These are phyloP conservation scores for Ramphastos sulfuratus DNA, from an alignment of 2,113 vertebrate genomes.

Conservation along the genomic window DNA sequence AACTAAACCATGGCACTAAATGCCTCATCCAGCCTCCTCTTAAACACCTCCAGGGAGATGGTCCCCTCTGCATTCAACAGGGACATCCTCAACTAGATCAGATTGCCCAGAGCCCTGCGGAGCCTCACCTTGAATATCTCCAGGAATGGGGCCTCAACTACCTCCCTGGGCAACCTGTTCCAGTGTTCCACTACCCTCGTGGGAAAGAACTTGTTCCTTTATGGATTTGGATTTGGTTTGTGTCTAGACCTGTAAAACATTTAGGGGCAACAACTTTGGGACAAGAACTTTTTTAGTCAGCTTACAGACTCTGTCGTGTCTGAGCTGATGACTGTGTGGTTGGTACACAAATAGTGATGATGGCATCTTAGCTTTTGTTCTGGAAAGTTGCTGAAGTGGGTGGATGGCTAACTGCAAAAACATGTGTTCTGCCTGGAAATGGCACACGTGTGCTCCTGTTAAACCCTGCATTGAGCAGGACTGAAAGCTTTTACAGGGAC, in stretches of 20 bases:
- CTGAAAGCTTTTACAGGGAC: not conserved
- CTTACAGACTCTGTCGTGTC: not conserved
- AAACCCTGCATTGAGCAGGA: not conserved
- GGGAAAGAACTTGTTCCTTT: no score
- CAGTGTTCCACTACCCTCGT: no score
- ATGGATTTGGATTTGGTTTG: not conserved
- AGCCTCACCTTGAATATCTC: no score
- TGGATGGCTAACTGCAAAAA: not conserved
- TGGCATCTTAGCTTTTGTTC: not conserved
- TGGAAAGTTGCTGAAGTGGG: not conserved
- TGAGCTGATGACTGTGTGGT: not conserved
- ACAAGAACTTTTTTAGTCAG: not conserved
- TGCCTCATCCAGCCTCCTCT: no score
- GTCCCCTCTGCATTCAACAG: no score
- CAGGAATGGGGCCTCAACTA: no score
- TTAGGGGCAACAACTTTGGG: not conserved
- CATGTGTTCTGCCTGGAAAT: not conserved
- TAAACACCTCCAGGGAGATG: no score
- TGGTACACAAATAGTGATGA: not conserved
- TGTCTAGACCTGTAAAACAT: not conserved
- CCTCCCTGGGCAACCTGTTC: no score
- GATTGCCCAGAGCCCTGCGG: no score
- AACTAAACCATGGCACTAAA: no score
- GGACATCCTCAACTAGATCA: no score
- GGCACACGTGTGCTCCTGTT: not conserved